Conservation (phyloP, 2,797 vertebrate species). For the Centropyge bicolor region DNA sequence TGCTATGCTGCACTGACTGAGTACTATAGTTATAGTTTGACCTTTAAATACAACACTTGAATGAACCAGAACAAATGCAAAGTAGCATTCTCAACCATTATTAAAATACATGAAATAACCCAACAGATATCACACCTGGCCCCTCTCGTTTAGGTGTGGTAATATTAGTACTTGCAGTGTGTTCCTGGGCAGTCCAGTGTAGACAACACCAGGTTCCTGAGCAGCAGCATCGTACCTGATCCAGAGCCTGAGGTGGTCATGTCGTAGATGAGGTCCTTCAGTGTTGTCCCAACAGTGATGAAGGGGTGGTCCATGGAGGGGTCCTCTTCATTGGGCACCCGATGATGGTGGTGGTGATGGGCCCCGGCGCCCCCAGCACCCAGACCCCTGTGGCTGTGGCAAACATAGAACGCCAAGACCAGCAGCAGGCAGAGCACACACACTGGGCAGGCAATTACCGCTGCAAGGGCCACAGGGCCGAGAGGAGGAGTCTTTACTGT, state of each 20-base stretch:
- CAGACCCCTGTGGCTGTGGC: slow-evolving; percentile 90
- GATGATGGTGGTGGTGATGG: slow-evolving; percentile 88
- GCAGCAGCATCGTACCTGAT: slow-evolving; percentile 86
- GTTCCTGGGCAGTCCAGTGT: background rate
- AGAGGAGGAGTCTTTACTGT: slow-evolving; percentile 79
- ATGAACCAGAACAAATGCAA: background rate
- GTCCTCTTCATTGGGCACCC: slow-evolving; percentile 97
- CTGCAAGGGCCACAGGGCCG: slow-evolving; percentile 94
- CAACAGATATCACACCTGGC: background rate
- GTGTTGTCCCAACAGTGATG: slow-evolving; percentile 95
- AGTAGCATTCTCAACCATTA: background rate
- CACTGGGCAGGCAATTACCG: slow-evolving; percentile 94
- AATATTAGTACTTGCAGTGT: background rate
- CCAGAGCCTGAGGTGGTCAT: slow-evolving; percentile 99
- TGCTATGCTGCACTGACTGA: background rate
- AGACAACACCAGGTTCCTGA: no score
- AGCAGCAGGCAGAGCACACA: slow-evolving; percentile 95
- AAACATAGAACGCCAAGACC: slow-evolving; percentile 93
- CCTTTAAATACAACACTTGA: background rate
- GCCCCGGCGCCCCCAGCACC: slow-evolving; percentile 67
- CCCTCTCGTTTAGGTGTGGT: background rate
- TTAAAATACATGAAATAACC: background rate
- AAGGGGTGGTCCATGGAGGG: slow-evolving; percentile 95
- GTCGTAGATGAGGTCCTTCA: slow-evolving; percentile 99
- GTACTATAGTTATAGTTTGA: background rate